Base-by-base conservation (phyloP, 2,888 invertebrate genomes). In the Tridacna gigas region DNA sequence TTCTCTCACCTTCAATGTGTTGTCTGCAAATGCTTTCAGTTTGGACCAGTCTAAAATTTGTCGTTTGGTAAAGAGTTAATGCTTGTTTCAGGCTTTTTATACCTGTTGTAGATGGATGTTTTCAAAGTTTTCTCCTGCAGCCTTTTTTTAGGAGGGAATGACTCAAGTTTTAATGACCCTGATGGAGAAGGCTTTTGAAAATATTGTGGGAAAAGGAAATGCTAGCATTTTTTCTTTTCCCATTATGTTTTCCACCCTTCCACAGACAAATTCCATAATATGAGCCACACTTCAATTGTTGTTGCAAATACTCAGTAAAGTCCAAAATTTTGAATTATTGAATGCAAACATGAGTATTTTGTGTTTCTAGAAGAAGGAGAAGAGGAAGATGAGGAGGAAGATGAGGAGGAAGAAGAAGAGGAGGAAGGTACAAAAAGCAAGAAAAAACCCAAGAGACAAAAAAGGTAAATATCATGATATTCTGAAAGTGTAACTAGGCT, bases 351-450 rank as follows among this genome's bases (percentile, higher is more conserved):
- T 56, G 56, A 56, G 11, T 66, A 37, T 37, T 37, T 48, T 47
- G 12, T 12, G 1, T 45, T 65, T 45, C 0, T 12, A 61, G 47
- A 76, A 71, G 76, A 76, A 37, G 37, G n/a, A n/a, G 80, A 80
- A 60, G 83, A 82, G 56, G 88, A 87, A 26, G 84, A 86, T n/a
- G 91, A 88, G 15, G 88, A 90, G 4, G 91, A 90, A 15, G 90
- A 88, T 20, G 90, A 90, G 11, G 89, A 89, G 25, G 91, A 91
- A 37, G 91, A 91, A 4, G 91, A 90, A 11, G 90, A 88, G 12
- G 88, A 87, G 0, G 89, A 84, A 12, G 86, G 80, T 12, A 85
- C 84, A n/a, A 79, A 71, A 25, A 81, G 77, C 65, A 82, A 79
- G 28, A 86, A 77, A 66, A 80, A 83, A 78, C 20, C 63, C 51